Conservation (phyloP, 1,140 invertebrate species). For the Paracyclopina nana region DNA sequence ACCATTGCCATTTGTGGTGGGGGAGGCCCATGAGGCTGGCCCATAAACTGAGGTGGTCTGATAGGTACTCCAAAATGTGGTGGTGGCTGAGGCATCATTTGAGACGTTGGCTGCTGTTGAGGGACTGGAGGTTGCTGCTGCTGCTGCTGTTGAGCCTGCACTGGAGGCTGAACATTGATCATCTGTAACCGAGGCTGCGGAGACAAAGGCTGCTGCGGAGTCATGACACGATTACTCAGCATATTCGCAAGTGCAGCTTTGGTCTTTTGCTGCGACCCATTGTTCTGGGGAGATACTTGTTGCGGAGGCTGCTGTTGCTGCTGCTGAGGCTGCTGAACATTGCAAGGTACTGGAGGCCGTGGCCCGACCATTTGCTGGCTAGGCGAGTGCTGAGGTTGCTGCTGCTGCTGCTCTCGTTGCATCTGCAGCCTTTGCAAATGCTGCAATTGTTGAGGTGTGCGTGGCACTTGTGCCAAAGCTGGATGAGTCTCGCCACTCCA, state of each 20-base stretch:
- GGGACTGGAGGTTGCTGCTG: constrained; percentile 19
- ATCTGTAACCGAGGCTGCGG: constrained; percentile 33
- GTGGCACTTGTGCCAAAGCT: constrained; percentile 20
- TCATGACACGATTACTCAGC: constrained; percentile 47
- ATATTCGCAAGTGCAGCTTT: constrained; percentile 88
- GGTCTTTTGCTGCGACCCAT: constrained; percentile 32
- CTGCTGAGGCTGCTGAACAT: constrained; percentile 15
- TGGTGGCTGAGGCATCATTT: too few relatives aligned
- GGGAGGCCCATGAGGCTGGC: constrained; percentile 12
- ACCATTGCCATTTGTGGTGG: not conserved
- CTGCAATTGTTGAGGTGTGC: constrained; percentile 24
- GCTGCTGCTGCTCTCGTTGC: constrained; percentile 18
- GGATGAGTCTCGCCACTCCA: constrained; percentile 14
- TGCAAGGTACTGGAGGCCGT: too few relatives aligned
- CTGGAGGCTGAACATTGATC: constrained; percentile 17
- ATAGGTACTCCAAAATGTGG: too few relatives aligned
- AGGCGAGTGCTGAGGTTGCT: constrained; percentile 7
- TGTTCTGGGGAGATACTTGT: constrained; percentile 16
- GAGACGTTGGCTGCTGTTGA: constrained; percentile 19
- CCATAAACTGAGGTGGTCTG: constrained; percentile 26
- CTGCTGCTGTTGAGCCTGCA: constrained; percentile 16
- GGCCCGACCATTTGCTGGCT: too few relatives aligned
- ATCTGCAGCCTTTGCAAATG: constrained; percentile 22
- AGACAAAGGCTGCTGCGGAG: constrained; percentile 10
- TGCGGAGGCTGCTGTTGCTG: constrained; percentile 16